Evolutionary conservation across 2,888 invertebrate species (phyloP), one percentile per base, ranked within the genome.

Genomic region (Adineta ricciae): DNA sequence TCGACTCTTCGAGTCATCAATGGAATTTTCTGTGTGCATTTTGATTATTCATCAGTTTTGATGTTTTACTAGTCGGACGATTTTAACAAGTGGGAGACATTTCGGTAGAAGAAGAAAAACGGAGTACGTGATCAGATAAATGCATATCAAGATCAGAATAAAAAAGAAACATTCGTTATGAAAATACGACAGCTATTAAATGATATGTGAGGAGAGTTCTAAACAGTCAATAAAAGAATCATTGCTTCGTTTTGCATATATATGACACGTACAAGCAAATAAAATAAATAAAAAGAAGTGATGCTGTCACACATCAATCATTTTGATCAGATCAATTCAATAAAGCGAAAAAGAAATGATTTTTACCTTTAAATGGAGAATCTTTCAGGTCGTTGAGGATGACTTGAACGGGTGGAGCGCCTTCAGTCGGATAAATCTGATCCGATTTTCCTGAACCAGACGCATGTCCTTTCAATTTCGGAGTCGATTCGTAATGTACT

Each of bases 361-460:
- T 32, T 5, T 78, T 41, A 78, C 78, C 78, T 78, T 78, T 78
- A 41, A 78, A 78, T 78, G 78, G 78, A 24, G 78, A 78, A 78
- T 78, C 78, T 78, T 41, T 78, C 24, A 78, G 41, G n/a, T 78
- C 41, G 11, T 78, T 41, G 1, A 41, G 24, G 14, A n/a, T 41
- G n/a, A 38, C 41, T n/a, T 78, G 41, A 64, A 36, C 5, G 0
- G 64, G 32, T 19, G 64, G 32, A 3, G 19, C 64, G 4, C 64
- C 64, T 64, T 32, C 19, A 19, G 27, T 64, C 19, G 27, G 64
- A 4, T 64, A 5, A 3, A 46, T 46, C 5, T 64, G 5, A 32
- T 64, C 64, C 5, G 7, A 3, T 64, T 64, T 64, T 32, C 27
- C 27, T 64, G 64, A 64, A 2, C 56, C 56, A 64, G n/a, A 16